Evolutionary conservation across 2,888 invertebrate species (phyloP).

Genomic region (Pheosia gnoma): DNA sequence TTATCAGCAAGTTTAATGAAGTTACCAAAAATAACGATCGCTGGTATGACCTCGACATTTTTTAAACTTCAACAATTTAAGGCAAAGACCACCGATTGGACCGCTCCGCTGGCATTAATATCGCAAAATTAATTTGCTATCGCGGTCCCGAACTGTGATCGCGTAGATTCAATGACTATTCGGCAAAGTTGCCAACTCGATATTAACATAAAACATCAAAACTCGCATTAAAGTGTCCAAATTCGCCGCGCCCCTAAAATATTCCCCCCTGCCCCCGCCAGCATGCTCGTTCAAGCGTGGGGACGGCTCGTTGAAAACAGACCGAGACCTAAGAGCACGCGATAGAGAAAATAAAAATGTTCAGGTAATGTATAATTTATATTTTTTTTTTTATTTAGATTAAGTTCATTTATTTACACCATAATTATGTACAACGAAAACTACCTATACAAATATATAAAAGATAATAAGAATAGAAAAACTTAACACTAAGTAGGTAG

Average conservation of each 20-base stretch:
- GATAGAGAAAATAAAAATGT: neutral
- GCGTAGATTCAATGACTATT: slow-evolving; percentile 65
- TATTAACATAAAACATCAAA: slow-evolving; percentile 83
- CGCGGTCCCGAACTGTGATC: slow-evolving; percentile 26
- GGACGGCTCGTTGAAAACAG: slow-evolving; percentile 38
- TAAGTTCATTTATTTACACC: too few species aligned
- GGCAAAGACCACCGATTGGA: slow-evolving; percentile 14
- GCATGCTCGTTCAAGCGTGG: slow-evolving; percentile 60
- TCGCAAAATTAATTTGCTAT: slow-evolving; percentile 49
- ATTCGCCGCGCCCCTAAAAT: slow-evolving; percentile 64
- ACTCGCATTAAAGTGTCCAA: slow-evolving; percentile 82
- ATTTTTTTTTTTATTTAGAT: too few species aligned
- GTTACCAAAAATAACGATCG: slow-evolving; percentile 1
- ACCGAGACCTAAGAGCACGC: slow-evolving; percentile 38
- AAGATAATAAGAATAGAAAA: too few species aligned
- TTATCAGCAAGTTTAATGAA: slow-evolving; percentile 5
- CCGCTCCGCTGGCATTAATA: slow-evolving; percentile 26
- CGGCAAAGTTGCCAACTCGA: slow-evolving; percentile 63
- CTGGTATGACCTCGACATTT: slow-evolving; percentile 7
- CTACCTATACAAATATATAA: too few species aligned
- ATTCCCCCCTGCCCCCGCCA: slow-evolving; percentile 58
- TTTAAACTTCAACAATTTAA: slow-evolving; percentile 10
- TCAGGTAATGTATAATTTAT: too few species aligned
- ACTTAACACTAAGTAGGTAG: too few species aligned
- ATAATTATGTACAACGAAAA: too few species aligned